Base-by-base conservation (phyloP, 2,797 vertebrate genomes). In the Schizothorax lantsangensis region DNA sequence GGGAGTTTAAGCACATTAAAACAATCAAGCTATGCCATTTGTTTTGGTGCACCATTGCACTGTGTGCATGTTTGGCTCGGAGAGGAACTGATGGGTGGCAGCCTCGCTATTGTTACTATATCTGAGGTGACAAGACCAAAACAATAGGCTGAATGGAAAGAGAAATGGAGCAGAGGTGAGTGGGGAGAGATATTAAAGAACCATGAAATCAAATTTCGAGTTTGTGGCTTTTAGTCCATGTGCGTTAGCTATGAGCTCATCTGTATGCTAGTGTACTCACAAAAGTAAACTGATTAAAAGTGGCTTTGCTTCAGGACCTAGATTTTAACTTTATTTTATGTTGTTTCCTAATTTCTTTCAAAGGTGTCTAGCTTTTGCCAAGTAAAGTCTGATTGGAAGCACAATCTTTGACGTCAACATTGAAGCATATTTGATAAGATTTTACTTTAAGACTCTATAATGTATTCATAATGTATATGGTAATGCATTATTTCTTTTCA, bases 1-100 rank as follows among this genome's bases (percentile, higher is more conserved):
- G 77, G 84, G 68, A 83, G 64, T 84, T 87, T 86, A 88, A 88
- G 88, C 81, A 72, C 72, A 86, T 88, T 87, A 88, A 87, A 85
- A 73, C 83, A 69, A 59, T 88, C 85, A 84, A 72, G 83, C 69
- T 62, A 72, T 38, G 64, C 84, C 77, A 87, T 90, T 85, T 86
- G 83, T 83, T 85, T 79, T 81, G 74, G 82, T 79, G 75, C 78
- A 47, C 45, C 77, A 64, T 71, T 81, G 89, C 91, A 84, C 78
- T 33, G 71, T 69, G 89, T 87, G 84, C 45, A 75, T 77, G 79
- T 88, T 79, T 84, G 69, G 49, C 45, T 78, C 9, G 0, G 74
- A 43, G 81, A 84, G 52, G 12, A 30, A 57, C 33, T 74, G 80
- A 83, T 38, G 38, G 59, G 45, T 83, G 74, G 73, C 74, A 79